A percentile compares a stretch with the other conserved stretches of the same genome.
phyloP scores from a whole-genome alignment of 35 echinoderm and acorn worm species.

The Hemicentrotus pulcherrimus region DNA sequence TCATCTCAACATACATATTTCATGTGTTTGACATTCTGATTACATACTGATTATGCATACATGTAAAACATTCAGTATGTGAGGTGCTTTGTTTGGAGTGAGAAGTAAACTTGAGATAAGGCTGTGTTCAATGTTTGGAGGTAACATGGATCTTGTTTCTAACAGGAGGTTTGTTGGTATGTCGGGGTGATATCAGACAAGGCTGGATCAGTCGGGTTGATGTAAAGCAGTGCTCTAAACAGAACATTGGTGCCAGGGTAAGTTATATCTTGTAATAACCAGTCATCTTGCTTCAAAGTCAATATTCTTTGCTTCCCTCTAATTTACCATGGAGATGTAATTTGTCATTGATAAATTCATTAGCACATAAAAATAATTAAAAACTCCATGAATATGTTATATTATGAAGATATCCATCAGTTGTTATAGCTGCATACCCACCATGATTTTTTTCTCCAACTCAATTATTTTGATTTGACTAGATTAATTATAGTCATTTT shows the following conservation, averaged over 20 bases:
- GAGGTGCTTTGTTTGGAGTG: no score
- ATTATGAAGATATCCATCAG: no score
- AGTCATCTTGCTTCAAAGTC: not conserved
- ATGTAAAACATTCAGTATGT: no score
- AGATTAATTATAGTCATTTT: no score
- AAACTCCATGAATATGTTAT: no score
- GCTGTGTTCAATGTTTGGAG: not conserved
- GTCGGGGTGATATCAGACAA: constrained; percentile 84
- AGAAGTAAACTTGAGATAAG: not conserved
- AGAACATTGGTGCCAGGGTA: constrained; percentile 86
- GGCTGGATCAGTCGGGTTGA: constrained; percentile 91
- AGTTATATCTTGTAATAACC: not conserved
- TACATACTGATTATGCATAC: no score
- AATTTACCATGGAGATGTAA: not conserved
- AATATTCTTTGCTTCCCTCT: not conserved
- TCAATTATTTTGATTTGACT: no score
- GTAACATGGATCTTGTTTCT: not conserved
- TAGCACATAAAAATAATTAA: no score
- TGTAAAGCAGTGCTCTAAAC: constrained; percentile 81
- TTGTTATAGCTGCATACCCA: no score
- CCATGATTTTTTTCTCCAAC: no score
- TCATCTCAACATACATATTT: no score
- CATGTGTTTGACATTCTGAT: no score
- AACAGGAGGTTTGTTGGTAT: constrained; percentile 81
- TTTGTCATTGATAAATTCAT: not conserved